Evolutionary conservation across 53 echinoderm and acorn worm genomes (phyloP), one percentile per base, ranked within the genome.

Genomic region (Henricia sp.): DNA sequence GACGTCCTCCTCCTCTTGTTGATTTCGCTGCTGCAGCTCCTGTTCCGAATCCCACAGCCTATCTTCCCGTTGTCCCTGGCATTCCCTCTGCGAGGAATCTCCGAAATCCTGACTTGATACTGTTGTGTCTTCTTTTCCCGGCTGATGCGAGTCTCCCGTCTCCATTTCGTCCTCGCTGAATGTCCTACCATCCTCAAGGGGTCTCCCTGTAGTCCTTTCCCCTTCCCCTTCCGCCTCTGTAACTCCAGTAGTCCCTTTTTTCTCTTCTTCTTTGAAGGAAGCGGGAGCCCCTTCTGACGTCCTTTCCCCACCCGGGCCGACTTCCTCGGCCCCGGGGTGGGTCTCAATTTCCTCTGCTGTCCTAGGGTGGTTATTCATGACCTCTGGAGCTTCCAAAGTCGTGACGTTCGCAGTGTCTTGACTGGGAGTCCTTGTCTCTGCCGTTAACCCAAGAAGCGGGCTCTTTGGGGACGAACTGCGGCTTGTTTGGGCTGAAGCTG

Each of bases 241-340:
- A n/a, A 38, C 39, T 6, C 1, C 17, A 17, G 46, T 13, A 27
- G 43, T 44, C 4, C 27, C 46, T 19, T n/a, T 41, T 44, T 80
- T 41, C 62, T 80, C 43, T 30, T 64, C 80, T 20, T 77, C 77
- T 23, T 16, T 34, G 19, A 36, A 70, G 30, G 50, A 64, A 3
- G 54, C 21, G 13, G 40, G 27, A 23, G 59, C 60, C 62, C 46
- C 74, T 6, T 90, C 90, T 30, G 90, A 50, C 33, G 85, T 85
- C 70, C 89, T 84, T 17, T 66, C 72, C 56, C 36, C 87, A 20
- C 68, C 57, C 23, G 59, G 76, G 57, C 54, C 72, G 37, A 59
- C 84, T 37, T 70, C 69, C 28, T 74, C 83, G 2, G 24, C 74
- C 13, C 44, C 64, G 0, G 86, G 30, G n/a, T 23, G n/a, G 4